Base-by-base conservation (phyloP, 2,888 invertebrate species). In the Dorcus parallelipipedus region DNA sequence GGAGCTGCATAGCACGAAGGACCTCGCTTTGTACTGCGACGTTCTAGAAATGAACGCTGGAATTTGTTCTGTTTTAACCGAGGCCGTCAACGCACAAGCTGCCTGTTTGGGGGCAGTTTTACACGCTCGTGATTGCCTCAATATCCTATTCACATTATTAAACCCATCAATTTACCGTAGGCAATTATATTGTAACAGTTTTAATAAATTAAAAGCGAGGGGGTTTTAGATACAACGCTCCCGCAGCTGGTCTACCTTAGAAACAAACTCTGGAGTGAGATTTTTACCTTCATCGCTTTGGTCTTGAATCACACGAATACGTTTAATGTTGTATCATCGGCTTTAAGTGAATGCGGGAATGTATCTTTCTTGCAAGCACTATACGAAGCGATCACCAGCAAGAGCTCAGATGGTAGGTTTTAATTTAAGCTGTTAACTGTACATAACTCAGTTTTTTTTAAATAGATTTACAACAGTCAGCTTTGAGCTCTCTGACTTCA, bases 1-100 rank as follows among this genome's bases (percentile, higher is more conserved):
- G 70, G 70, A 56, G 67, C 77, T 2, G 71, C 9, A 69, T 9
- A 75, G 70, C 45, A 76, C 77, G 10, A 77, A 70, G 63, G 75
- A 76, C 64, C 62, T 80, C 5, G 70, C 75, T 2, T 69, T 80
- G 47, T 81, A 81, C 62, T 76, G 77, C 56, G 81, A 81, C 43
- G 71, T 81, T 55, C 61, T 83, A 52, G 80, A 81, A 71, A 82
- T 83, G 82, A 79, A 82, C 62, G 72, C 77, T 1, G 72, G 74
- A 33, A 72, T 83, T 42, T 82, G 81, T 62, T 71, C 71, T 17
- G 69, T 82, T 17, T 68, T 84, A 42, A 77, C 75, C 1, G 78
- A 76, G 64, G 74, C 79, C 42, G 74, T 80, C 5, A 69, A 70
- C 23, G 66, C 73, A 38, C 80, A 78, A 66, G 63, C 70, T 6